A percentile compares a stretch with the other conserved stretches of the same genome.
Conservation (phyloP, 2,888 invertebrate species). For the Choreutis nemorana region DNA sequence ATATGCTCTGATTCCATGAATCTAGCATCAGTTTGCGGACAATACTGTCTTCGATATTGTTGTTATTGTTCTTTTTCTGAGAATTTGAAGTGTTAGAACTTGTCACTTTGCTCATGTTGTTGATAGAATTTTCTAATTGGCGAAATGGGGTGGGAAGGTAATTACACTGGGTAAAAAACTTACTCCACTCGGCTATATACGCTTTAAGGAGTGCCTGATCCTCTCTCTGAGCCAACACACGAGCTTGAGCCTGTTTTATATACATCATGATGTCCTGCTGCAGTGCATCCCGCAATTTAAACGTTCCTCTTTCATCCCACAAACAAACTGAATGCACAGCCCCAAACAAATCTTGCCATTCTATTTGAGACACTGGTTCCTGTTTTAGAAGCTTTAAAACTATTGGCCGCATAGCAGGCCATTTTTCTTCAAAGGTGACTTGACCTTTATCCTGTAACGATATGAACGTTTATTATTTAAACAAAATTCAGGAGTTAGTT, state of each 20-base stretch:
- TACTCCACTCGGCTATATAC: conserved; percentile 98
- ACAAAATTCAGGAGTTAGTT: no score
- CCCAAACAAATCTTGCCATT: conserved; percentile 99
- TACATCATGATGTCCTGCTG: conserved; percentile 94
- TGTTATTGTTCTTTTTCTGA: conserved; percentile 59
- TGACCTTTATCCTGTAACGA: conserved; percentile 81
- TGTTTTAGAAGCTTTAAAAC: conserved; percentile 93
- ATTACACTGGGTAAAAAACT: conserved; percentile 97
- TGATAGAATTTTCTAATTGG: conserved; percentile 87
- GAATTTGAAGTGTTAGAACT: conserved; percentile 43
- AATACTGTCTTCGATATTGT: conserved; percentile 85
- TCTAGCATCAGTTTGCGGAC: conserved; percentile 97
- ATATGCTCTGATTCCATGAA: conserved; percentile 98
- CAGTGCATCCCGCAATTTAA: conserved; percentile 85
- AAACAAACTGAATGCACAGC: conserved; percentile 94
- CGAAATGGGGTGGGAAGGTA: conserved; percentile 96
- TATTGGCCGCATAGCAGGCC: conserved; percentile 94
- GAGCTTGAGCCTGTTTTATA: conserved; percentile 89
- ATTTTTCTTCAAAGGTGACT: conserved; percentile 93
- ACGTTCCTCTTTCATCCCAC: conserved; percentile 96
- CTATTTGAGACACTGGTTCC: conserved; percentile 89
- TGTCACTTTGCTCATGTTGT: conserved; percentile 55
- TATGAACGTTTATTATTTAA: no score
- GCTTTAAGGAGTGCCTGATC: conserved; percentile 95
- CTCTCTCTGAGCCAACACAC: conserved; percentile 90